A percentile compares a stretch with the other conserved stretches of the same genome.
These are phyloP conservation scores for Megaceryle alcyon DNA, from an alignment of 2,797 vertebrate species.

Conservation along the genomic window DNA sequence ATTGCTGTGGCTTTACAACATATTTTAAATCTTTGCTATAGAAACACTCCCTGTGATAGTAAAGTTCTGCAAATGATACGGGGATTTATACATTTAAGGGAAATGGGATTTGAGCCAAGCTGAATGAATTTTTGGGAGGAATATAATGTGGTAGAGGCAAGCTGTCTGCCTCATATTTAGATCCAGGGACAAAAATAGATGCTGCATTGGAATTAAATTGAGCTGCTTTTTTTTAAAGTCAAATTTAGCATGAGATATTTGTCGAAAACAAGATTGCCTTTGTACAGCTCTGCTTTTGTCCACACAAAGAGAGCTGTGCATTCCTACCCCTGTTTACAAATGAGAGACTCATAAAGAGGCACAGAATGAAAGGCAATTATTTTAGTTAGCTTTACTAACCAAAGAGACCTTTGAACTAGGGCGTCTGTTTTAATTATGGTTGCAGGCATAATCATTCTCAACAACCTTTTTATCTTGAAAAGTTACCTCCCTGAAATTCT, in stretches of 20 bases:
- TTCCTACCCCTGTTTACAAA: conserved; percentile 13
- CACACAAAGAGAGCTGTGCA: neutral
- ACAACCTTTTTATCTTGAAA: conserved; percentile 10
- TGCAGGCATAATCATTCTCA: neutral
- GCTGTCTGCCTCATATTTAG: conserved; percentile 27
- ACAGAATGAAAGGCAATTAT: neutral
- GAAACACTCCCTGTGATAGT: conserved; percentile 54
- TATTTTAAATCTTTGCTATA: conserved; percentile 66
- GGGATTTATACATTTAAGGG: conserved; percentile 45
- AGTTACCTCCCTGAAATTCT: conserved; percentile 26
- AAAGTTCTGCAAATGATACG: conserved; percentile 6
- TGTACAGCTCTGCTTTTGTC: conserved; percentile 5
- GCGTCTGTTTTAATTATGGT: neutral
- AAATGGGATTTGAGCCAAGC: conserved; percentile 50
- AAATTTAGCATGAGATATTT: conserved; percentile 22
- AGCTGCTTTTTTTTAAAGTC: neutral
- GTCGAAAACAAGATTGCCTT: conserved; percentile 9
- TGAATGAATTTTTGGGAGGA: conserved; percentile 11
- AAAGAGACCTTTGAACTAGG: conserved; percentile 30
- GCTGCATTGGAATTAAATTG: conserved; percentile 16
- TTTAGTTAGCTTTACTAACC: neutral
- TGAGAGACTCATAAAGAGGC: neutral
- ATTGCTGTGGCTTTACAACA: conserved; percentile 55
- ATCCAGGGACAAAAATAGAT: conserved; percentile 28
- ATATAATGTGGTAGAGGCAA: conserved; percentile 14